Evolutionary conservation across 1,140 invertebrate species (phyloP).

Genomic region (Zaprionus capensis): DNA sequence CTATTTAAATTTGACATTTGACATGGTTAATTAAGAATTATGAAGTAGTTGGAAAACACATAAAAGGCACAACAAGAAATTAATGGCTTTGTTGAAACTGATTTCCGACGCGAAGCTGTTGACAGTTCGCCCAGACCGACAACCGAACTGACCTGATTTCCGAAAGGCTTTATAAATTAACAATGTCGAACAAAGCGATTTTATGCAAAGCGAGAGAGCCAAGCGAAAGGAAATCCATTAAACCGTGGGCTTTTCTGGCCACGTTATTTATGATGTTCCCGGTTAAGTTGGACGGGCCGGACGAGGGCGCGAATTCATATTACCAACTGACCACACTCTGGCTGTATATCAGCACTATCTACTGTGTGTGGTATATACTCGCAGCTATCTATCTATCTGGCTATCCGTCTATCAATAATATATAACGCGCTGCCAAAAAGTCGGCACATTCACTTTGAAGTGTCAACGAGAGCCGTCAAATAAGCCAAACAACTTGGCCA

Average conservation of each 20-base stretch:
- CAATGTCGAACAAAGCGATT: slow-evolving; percentile 15
- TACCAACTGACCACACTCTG: background rate
- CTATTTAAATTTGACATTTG: background rate
- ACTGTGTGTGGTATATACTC: background rate
- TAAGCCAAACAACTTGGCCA: slow-evolving; percentile 43
- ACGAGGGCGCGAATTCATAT: background rate
- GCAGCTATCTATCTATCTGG: background rate
- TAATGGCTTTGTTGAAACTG: background rate
- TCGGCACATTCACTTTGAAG: slow-evolving; percentile 41
- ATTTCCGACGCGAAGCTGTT: slow-evolving; percentile 8
- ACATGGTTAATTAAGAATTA: background rate
- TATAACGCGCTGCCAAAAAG: slow-evolving; percentile 35
- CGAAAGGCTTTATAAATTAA: slow-evolving; percentile 7
- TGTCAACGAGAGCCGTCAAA: slow-evolving; percentile 44
- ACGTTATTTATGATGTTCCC: slow-evolving; percentile 32
- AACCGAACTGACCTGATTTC: slow-evolving; percentile 24
- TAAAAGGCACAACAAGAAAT: background rate
- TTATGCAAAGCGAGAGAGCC: slow-evolving; percentile 28
- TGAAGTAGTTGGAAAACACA: background rate
- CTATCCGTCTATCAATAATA: slow-evolving; percentile 37
- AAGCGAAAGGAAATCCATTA: slow-evolving; percentile 19
- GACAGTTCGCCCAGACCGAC: background rate
- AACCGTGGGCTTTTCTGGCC: slow-evolving; percentile 9
- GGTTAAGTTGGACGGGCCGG: background rate
- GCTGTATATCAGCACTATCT: slow-evolving; percentile 7